Conservation (phyloP, 2,113 vertebrate species). For the Danionella cerebrum region DNA sequence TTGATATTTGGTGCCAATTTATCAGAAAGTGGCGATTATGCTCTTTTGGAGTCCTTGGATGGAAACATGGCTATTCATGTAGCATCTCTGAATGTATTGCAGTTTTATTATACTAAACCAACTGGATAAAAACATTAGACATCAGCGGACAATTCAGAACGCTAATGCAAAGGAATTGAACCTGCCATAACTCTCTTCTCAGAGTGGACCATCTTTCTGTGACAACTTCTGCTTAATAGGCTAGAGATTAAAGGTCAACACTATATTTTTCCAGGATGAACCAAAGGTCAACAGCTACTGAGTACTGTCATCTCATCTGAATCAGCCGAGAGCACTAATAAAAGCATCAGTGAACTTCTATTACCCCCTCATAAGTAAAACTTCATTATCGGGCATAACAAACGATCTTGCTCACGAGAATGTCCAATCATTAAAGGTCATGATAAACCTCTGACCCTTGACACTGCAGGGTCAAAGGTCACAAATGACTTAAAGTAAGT, state of each 20-base stretch:
- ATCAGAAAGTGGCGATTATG: no score
- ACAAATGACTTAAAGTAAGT: slow-evolving; percentile 48
- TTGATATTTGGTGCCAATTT: no score
- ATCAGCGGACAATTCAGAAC: not conserved
- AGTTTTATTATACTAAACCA: no score
- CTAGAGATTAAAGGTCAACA: slow-evolving; percentile 6
- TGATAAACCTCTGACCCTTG: slow-evolving; percentile 49
- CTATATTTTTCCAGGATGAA: slow-evolving; percentile 1
- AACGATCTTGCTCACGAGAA: slow-evolving; percentile 46
- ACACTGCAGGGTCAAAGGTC: slow-evolving; percentile 57
- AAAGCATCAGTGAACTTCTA: slow-evolving; percentile 12
- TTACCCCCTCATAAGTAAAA: slow-evolving; percentile 20
- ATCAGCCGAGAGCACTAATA: not conserved
- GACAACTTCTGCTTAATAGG: slow-evolving; percentile 3
- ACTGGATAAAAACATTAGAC: no score
- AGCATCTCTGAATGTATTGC: no score
- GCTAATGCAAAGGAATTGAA: not conserved
- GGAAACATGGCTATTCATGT: no score
- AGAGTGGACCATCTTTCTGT: not conserved
- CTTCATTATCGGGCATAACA: slow-evolving; percentile 42
- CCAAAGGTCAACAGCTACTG: not conserved
- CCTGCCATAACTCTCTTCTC: not conserved
- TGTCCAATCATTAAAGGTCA: slow-evolving; percentile 54
- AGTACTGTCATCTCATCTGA: slow-evolving; percentile 5
- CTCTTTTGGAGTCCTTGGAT: no score